Conservation (phyloP, 1,140 invertebrate species). For the Steinernema feltiae region DNA sequence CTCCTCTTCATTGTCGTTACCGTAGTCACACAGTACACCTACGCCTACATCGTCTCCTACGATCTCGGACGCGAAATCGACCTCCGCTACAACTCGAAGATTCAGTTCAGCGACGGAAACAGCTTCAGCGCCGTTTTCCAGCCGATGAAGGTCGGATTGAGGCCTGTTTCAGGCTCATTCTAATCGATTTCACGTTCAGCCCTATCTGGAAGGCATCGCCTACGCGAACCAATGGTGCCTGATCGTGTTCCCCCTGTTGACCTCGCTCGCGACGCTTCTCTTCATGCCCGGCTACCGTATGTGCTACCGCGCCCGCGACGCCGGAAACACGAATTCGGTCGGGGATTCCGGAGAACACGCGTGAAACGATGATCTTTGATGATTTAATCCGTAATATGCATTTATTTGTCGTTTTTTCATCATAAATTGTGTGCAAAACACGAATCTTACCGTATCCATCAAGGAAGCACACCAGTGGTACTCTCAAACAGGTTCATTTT, state of each 20-base stretch:
- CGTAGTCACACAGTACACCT: background rate
- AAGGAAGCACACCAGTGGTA: too few relatives aligned
- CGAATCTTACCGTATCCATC: too few relatives aligned
- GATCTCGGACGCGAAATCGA: background rate
- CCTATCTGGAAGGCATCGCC: background rate
- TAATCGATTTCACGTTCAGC: background rate
- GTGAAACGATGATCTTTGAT: background rate
- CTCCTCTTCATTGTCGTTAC: background rate
- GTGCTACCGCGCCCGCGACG: background rate
- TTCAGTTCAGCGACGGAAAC: background rate
- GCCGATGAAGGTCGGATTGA: background rate
- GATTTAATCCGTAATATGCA: background rate
- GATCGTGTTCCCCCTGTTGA: background rate
- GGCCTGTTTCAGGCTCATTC: background rate
- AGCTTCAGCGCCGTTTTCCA: background rate
- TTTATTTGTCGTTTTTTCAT: background rate
- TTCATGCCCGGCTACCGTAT: background rate
- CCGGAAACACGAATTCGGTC: background rate
- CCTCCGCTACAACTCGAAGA: background rate
- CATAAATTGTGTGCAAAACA: background rate
- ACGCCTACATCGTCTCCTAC: background rate
- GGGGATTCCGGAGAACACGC: constrained; percentile 4
- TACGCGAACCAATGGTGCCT: background rate
- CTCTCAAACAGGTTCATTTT: too few relatives aligned
- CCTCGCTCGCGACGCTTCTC: background rate